A percentile compares a stretch with the other conserved stretches of the same genome.
Conservation (phyloP, 92 coral and sea anemone genomes). For the Parazoanthus swiftii region DNA sequence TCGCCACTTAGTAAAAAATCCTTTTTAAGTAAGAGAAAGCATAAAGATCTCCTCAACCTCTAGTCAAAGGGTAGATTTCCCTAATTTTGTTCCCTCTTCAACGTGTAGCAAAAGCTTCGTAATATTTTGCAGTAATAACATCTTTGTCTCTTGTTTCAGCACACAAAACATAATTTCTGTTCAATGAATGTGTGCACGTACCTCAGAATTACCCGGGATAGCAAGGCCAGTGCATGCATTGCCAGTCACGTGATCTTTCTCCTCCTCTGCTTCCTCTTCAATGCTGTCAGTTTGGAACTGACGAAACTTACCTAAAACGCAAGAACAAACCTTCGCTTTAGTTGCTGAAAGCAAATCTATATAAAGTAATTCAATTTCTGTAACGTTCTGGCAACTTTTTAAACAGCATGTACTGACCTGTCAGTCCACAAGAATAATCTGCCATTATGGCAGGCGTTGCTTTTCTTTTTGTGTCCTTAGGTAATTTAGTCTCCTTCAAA, state of each 20-base stretch:
- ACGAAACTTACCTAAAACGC: background rate
- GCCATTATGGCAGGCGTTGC: background rate
- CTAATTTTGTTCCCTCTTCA: no score
- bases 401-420: background rate
- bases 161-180: background rate
- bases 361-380: no score
- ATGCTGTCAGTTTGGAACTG: background rate
- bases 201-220: background rate
- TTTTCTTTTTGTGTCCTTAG: background rate
- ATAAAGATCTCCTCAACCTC: no score
- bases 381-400: no score
- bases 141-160: background rate
- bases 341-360: no score
- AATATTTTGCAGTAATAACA: background rate
- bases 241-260: background rate
- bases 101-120: no score
- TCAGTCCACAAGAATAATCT: background rate
- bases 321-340: background rate
- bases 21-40: no score
- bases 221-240: background rate
- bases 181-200: background rate
- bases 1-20: no score
- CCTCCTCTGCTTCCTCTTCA: background rate
- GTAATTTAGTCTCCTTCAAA: background rate
- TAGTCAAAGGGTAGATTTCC: no score